Percentiles rank a stretch among this genome's conserved stretches.
Conservation (phyloP, 2,113 vertebrate genomes). For the Cathartes aura region DNA sequence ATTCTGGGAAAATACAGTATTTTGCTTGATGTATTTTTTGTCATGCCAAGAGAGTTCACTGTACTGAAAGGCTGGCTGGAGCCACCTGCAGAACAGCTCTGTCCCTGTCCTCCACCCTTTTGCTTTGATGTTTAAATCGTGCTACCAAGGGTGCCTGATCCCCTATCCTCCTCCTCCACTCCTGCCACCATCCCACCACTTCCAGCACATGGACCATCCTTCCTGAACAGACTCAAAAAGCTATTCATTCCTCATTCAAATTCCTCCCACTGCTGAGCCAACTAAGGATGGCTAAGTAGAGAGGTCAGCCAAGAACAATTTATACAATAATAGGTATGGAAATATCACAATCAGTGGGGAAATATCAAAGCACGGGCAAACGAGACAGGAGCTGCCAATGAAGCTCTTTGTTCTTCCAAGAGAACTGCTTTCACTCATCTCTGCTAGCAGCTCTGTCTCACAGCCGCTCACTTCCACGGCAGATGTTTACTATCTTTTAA, state of each 20-base stretch:
- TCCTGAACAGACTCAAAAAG: neutral
- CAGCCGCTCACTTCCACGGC: neutral
- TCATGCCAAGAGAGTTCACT: neutral
- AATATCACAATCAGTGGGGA: conserved; percentile 52
- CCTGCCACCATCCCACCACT: neutral
- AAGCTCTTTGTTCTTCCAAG: conserved; percentile 59
- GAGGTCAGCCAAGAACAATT: conserved; percentile 58
- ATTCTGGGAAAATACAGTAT: neutral
- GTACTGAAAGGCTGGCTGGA: neutral
- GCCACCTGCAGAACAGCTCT: neutral
- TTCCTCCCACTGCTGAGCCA: conserved; percentile 36
- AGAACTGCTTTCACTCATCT: conserved; percentile 9
- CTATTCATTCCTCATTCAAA: neutral
- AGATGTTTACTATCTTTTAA: conserved; percentile 53
- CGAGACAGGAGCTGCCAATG: conserved; percentile 5
- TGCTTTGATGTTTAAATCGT: neutral
- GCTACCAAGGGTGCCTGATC: neutral
- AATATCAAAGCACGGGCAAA: conserved; percentile 61
- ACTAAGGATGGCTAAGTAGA: conserved; percentile 29
- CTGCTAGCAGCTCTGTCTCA: neutral
- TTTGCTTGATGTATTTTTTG: neutral
- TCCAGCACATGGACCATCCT: neutral
- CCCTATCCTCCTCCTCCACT: neutral
- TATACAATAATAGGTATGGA: conserved; percentile 62
- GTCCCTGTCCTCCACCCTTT: neutral